Percentiles rank a stretch among this genome's conserved stretches.
phyloP scores from a whole-genome alignment of 2,888 invertebrate species.

The Zeuzera pyrina region DNA sequence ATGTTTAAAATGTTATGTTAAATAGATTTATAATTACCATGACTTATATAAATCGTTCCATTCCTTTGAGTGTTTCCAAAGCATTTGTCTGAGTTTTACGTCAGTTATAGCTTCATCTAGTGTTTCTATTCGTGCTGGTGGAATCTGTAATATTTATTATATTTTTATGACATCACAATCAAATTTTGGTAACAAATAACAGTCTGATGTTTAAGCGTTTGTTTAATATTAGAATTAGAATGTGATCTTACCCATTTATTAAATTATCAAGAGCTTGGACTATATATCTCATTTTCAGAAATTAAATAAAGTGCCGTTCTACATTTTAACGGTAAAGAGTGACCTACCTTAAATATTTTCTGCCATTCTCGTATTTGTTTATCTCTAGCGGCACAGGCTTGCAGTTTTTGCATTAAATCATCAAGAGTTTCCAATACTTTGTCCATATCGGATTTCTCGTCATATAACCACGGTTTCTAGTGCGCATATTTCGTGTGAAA shows the following conservation, averaged over 20 bases:
- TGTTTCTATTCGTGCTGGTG: constrained; percentile 86
- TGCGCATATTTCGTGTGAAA: constrained; percentile 3
- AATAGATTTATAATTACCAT: constrained; percentile 64
- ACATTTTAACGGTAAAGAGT: too few species aligned
- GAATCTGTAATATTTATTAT: constrained; percentile 70
- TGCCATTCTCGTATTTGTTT: constrained; percentile 86
- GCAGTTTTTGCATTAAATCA: constrained; percentile 75
- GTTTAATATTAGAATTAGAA: too few species aligned
- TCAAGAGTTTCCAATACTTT: constrained; percentile 77
- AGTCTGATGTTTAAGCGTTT: too few species aligned
- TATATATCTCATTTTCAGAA: background rate
- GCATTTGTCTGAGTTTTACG: constrained; percentile 82
- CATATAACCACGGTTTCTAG: constrained; percentile 84
- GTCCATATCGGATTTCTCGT: constrained; percentile 79
- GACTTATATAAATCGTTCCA: constrained; percentile 79
- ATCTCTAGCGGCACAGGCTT: constrained; percentile 77
- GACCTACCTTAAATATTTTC: constrained; percentile 88
- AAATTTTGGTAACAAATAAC: too few species aligned
- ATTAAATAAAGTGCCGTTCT: too few species aligned
- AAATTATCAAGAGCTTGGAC: background rate
- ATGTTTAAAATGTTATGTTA: background rate
- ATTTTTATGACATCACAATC: too few species aligned
- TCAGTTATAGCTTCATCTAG: constrained; percentile 86
- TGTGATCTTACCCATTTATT: too few species aligned
- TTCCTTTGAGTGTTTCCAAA: constrained; percentile 84